Conservation (phyloP, 1,140 invertebrate genomes). For the Plutomurus gul region DNA sequence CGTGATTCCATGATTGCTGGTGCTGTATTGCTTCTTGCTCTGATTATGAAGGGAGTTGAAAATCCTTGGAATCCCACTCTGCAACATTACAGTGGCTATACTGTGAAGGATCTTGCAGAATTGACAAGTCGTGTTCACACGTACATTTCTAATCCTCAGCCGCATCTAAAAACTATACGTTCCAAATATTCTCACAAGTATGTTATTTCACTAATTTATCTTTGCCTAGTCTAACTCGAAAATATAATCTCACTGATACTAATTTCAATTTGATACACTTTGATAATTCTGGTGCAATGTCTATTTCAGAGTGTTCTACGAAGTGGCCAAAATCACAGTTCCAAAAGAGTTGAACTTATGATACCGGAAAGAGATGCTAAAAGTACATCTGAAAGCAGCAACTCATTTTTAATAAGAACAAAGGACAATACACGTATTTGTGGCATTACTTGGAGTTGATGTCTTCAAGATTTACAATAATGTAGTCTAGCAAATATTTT, state of each 20-base stretch:
- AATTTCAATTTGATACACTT: too few species aligned
- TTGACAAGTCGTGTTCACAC: constrained; percentile 73
- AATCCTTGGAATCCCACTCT: constrained; percentile 75
- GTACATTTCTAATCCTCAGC: constrained; percentile 71
- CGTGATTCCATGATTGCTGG: constrained; percentile 88
- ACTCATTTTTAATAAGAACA: too few species aligned
- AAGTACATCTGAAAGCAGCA: too few species aligned
- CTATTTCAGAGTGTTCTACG: constrained; percentile 76
- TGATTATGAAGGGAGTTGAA: constrained; percentile 75
- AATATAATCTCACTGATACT: too few species aligned
- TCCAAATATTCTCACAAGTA: constrained; percentile 94
- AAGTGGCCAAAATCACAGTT: constrained; percentile 61
- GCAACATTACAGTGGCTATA: constrained; percentile 83
- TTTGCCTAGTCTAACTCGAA: neutral
- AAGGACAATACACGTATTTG: too few species aligned
- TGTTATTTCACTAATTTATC: constrained; percentile 56
- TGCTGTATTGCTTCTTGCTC: constrained; percentile 80
- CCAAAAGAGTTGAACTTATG: constrained; percentile 62
- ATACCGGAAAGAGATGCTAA: neutral
- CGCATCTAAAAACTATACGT: constrained; percentile 78
- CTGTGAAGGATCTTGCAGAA: constrained; percentile 72
- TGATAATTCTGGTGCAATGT: too few species aligned
- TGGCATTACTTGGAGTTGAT: neutral
- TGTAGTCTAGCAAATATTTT: too few species aligned
- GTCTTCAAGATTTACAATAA: neutral